Percentiles rank a stretch among this genome's conserved stretches.
These are phyloP conservation scores for Craseonycteris thonglongyai DNA, from an alignment of 2,113 vertebrate species.

Conservation along the genomic window DNA sequence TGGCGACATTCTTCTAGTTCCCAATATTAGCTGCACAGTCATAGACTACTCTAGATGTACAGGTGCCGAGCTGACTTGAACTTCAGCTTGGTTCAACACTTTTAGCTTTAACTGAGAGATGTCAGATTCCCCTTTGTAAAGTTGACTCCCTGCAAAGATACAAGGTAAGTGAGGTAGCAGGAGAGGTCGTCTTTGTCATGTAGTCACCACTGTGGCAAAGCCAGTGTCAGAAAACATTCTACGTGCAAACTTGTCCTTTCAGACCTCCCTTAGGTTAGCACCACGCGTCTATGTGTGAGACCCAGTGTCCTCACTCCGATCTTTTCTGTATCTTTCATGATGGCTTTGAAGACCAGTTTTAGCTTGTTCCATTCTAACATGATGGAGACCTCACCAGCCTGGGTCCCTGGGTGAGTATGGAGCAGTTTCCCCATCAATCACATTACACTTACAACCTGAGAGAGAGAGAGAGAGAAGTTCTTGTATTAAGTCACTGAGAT, in stretches of 20 bases:
- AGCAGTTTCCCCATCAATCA: neutral
- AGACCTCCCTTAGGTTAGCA: neutral
- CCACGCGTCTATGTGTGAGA: neutral
- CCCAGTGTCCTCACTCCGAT: neutral
- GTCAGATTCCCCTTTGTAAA: neutral
- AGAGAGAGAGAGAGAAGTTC: neutral
- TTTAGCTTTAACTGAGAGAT: neutral
- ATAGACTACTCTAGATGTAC: neutral
- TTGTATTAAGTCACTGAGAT: neutral
- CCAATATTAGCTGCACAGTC: neutral
- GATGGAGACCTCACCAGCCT: neutral
- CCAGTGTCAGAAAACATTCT: neutral
- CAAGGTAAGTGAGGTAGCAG: neutral
- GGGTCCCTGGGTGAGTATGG: neutral
- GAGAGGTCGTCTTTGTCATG: neutral
- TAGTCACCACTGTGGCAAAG: neutral
- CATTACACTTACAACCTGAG: neutral
- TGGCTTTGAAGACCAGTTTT: neutral
- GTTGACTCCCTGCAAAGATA: neutral
- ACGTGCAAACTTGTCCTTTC: neutral
- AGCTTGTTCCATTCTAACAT: neutral
- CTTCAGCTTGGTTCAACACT: neutral
- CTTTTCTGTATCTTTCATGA: neutral
- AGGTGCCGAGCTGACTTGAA: neutral
- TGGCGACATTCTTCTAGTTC: neutral